Conservation (phyloP, 2,888 invertebrate species). For the Malthinus flaveolus region DNA sequence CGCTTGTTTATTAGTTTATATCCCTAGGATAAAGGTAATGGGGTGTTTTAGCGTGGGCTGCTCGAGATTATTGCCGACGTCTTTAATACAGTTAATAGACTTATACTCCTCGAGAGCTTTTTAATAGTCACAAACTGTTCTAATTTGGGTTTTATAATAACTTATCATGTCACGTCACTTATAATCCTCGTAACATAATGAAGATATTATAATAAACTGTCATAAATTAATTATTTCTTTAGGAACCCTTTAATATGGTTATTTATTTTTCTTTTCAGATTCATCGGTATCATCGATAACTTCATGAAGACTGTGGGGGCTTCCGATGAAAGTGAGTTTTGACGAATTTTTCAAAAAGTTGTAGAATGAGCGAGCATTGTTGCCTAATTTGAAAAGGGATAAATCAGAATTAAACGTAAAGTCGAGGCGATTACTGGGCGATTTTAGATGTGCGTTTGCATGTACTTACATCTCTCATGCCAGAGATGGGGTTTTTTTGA, state of each 20-base stretch:
- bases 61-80: constrained; percentile 29
- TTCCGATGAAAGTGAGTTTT: constrained; percentile 45
- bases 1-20: constrained; percentile 33
- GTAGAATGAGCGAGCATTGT: background rate
- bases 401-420: constrained; percentile 22
- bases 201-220: no score
- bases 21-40: constrained; percentile 28
- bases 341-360: background rate
- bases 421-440: background rate
- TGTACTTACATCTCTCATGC: constrained; percentile 27
- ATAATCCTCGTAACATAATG: no score
- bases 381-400: constrained; percentile 19
- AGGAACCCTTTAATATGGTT: constrained; percentile 14
- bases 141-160: constrained; percentile 20
- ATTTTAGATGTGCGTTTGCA: constrained; percentile 4
- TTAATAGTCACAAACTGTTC: constrained; percentile 31
- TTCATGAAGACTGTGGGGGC: constrained; percentile 42
- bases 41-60: constrained; percentile 35
- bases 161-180: constrained; percentile 9
- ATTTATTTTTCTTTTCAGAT: constrained; percentile 50
- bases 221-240: no score
- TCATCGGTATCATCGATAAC: constrained; percentile 50
- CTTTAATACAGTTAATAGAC: constrained; percentile 17
- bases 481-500: constrained; percentile 38
- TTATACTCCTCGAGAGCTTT: constrained; percentile 18